Evolutionary conservation across 2,797 vertebrate species (phyloP), one percentile per base, ranked within the genome.

Genomic region (Labeo calbasu): DNA sequence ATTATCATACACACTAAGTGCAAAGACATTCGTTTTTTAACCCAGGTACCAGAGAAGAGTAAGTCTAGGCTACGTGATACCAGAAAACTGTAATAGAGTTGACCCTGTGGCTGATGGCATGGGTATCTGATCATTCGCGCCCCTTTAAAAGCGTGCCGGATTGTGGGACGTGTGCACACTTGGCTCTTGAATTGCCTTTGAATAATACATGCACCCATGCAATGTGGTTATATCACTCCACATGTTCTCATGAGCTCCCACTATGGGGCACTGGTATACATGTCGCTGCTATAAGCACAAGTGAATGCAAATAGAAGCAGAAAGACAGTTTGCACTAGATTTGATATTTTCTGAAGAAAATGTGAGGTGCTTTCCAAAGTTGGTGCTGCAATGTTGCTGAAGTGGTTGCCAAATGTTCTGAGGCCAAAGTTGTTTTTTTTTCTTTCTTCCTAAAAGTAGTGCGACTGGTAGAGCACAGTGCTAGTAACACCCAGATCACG

Each of bases 181-280:
- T 71, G 84, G 78, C 79, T 61, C 51, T 85, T 82, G 78, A 79
- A 73, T 70, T 46, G 79, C 79, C 59, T 86, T 43, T 86, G 69
- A 79, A 84, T 86, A 71, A 84, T 86, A 48, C 32, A 86, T 84
- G 46, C 70, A 25, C 55, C 21, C 51, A 57, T n/a, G 51, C 28
- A 40, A 57, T 59, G 57, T 59, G 84, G 59, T 75, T 86, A 71
- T 81, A 79, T 82, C 79, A 63, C 71, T 75, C 55, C 4, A 43
- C 48, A 23, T 48, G 36, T 83, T 79, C 77, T 77, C 70, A 55
- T 32, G 36, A 78, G 48, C 79, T 80, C 59, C 69, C 80, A 69
- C 79, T 70, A 28, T 36, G 57, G 81, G 69, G 55, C 72, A 66
- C 46, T 68, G 73, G 46, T 72, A 46, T 79, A 28, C 28, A 55